A percentile compares a stretch with the other conserved stretches of the same genome.
These are phyloP conservation scores for Aphaenogaster floridana DNA, from an alignment of 1,140 invertebrate genomes.

Conservation along the genomic window DNA sequence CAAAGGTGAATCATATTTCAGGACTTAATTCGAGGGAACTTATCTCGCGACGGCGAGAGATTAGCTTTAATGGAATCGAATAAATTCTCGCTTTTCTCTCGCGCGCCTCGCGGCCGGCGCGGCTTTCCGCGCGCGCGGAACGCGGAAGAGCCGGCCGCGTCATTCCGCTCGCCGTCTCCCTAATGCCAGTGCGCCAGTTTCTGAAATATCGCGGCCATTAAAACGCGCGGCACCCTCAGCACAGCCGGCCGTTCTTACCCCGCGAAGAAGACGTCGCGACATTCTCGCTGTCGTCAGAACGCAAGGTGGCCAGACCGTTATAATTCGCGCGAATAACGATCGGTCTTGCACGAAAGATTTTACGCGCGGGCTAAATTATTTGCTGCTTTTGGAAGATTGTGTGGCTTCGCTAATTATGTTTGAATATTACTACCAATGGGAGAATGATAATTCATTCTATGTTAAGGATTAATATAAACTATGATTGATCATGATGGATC, in stretches of 20 bases:
- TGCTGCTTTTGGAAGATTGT: background rate
- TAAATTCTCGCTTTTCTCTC: conserved; percentile 58
- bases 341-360: background rate
- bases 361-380: background rate
- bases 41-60: conserved; percentile 58
- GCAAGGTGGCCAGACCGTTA: background rate
- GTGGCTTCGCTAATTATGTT: background rate
- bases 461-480: conserved; percentile 7
- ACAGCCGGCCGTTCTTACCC: background rate
- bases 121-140: conserved; percentile 24
- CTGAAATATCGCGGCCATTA: conserved; percentile 35
- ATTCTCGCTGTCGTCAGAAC: background rate
- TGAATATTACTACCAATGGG: background rate
- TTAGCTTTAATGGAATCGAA: conserved; percentile 61
- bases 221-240: background rate
- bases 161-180: conserved; percentile 30
- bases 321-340: background rate
- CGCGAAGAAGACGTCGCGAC: background rate
- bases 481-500: background rate
- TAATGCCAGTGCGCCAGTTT: conserved; percentile 33
- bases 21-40: conserved; percentile 60
- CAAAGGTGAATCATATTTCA: conserved; percentile 60
- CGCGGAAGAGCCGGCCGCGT: conserved; percentile 19
- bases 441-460: background rate
- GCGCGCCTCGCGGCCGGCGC: conserved; percentile 10